Evolutionary conservation across 2,113 vertebrate species (phyloP), one percentile per base, ranked within the genome.

Genomic region (Cervus canadensis): DNA sequence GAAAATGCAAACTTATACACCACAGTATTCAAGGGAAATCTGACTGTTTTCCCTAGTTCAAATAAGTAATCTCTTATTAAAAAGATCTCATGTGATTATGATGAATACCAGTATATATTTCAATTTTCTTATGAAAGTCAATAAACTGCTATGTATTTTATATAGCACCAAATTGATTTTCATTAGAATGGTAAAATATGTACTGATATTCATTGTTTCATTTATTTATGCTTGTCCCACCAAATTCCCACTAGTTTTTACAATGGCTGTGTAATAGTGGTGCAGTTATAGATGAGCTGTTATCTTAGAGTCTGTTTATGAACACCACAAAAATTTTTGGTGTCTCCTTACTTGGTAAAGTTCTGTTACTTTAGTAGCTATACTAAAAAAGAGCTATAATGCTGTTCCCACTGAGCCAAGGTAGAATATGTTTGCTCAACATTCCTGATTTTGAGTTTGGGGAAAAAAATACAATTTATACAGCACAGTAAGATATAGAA

Each of bases 41-140:
- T 74, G 40, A 74, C 45, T 81, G 1, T 4, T 87, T 74, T 89
- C 9, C n/a, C 12, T 3, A 89, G 16, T 52, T 87, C 50, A 78
- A 95, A 76, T 92, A 43, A 96, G 81, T 91, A 82, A 16, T 62
- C 25, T 78, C 15, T 92, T 96, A 78, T n/a, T 74, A 64, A 96
- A 88, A 81, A 10, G 5, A 86, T 60, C 50, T 96, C 59, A 74
- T 33, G 36, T 33, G 4, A 52, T 89, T 59, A 13, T 83, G 5
- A 71, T 52, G 40, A 76, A 76, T 43, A 43, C 36, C 36, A 43
- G 71, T 76, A 43, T 43, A 43, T 76, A 76, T 43, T 43, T 76
- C 12, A 76, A 76, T 43, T 43, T 71, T 71, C 67, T 43, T 76
- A 43, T 76, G 71, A 43, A 76, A 76, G 43, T 43, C 71, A 76